Evolutionary conservation across 1,140 invertebrate species (phyloP).

Genomic region (Drosophila lacteicornis): DNA sequence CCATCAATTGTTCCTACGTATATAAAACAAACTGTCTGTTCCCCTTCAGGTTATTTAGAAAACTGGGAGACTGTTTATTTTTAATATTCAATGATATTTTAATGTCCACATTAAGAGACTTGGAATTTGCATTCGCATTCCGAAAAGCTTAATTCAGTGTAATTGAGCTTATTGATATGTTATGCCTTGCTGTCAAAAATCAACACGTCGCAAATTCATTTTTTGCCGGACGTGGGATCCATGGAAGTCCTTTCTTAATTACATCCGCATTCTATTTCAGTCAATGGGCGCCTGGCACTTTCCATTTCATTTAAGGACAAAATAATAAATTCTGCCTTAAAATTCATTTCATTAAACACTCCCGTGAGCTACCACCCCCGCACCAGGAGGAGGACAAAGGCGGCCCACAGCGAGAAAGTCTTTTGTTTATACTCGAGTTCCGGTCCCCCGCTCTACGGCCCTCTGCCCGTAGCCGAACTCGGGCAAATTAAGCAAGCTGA

Average conservation of each 20-base stretch:
- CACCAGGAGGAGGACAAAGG: slow-evolving; percentile 32
- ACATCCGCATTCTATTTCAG: slow-evolving; percentile 51
- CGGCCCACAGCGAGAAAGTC: slow-evolving; percentile 62
- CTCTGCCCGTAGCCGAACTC: slow-evolving; percentile 28
- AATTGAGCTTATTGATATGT: slow-evolving; percentile 6
- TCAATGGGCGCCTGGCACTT: slow-evolving; percentile 50
- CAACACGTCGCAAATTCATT: slow-evolving; percentile 24
- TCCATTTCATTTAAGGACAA: slow-evolving; percentile 72
- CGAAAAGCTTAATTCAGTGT: neutral
- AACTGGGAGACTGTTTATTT: too few species aligned
- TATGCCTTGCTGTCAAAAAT: slow-evolving; percentile 16
- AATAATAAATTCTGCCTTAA: slow-evolving; percentile 79
- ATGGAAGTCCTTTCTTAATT: slow-evolving; percentile 59
- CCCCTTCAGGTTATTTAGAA: too few species aligned
- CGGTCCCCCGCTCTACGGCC: neutral
- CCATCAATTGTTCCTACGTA: too few species aligned
- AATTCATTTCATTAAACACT: slow-evolving; percentile 83
- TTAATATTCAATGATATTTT: neutral
- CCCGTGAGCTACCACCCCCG: slow-evolving; percentile 56
- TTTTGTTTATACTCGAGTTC: slow-evolving; percentile 71
- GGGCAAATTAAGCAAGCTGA: slow-evolving; percentile 80
- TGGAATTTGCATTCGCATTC: neutral
- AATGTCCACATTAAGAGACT: neutral
- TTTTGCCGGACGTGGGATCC: slow-evolving; percentile 14
- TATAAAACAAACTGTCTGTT: too few species aligned